These are phyloP conservation scores for Pluvianellus socialis DNA, from an alignment of 2,113 vertebrate species.

Conservation along the genomic window DNA sequence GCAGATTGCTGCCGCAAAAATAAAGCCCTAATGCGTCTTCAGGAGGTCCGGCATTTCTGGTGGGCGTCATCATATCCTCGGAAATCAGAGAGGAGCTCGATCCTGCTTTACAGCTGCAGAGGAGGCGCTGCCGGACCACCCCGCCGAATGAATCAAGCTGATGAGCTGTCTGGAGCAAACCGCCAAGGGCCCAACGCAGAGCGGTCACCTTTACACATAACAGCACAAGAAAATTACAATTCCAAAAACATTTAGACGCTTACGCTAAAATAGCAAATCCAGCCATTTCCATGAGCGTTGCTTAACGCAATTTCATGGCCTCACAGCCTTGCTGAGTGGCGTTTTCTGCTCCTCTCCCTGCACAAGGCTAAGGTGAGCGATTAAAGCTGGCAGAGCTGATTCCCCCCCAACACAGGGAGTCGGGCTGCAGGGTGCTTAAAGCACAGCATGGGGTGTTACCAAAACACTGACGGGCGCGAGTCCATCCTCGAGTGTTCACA, in stretches of 20 bases:
- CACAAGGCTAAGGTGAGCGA: background rate
- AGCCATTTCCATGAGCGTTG: slow-evolving; percentile 35
- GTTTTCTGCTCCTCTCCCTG: slow-evolving; percentile 3
- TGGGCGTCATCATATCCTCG: background rate
- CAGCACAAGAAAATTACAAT: slow-evolving; percentile 76
- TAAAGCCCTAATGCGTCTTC: background rate
- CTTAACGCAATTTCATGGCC: slow-evolving; percentile 68
- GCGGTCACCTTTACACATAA: slow-evolving; percentile 80
- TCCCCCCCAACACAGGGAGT: background rate
- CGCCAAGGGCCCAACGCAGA: slow-evolving; percentile 22
- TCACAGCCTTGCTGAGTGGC: slow-evolving; percentile 10
- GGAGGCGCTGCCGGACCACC: slow-evolving; percentile 15
- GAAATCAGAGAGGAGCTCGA: slow-evolving; percentile 26
- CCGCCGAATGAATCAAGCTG: slow-evolving; percentile 71
- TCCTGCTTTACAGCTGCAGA: background rate
- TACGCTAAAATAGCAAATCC: slow-evolving; percentile 64
- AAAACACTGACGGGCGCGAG: background rate
- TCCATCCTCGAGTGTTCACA: no score
- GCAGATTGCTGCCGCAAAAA: background rate
- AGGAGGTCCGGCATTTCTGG: background rate
- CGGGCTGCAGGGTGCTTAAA: background rate
- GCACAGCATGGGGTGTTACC: background rate
- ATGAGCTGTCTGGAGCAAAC: slow-evolving; percentile 72
- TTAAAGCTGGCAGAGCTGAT: background rate
- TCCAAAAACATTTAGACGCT: slow-evolving; percentile 56